A percentile compares a stretch with the other conserved stretches of the same genome.
Evolutionary conservation across 2,797 vertebrate genomes (phyloP).

Genomic region (Cercopithecus mitis): DNA sequence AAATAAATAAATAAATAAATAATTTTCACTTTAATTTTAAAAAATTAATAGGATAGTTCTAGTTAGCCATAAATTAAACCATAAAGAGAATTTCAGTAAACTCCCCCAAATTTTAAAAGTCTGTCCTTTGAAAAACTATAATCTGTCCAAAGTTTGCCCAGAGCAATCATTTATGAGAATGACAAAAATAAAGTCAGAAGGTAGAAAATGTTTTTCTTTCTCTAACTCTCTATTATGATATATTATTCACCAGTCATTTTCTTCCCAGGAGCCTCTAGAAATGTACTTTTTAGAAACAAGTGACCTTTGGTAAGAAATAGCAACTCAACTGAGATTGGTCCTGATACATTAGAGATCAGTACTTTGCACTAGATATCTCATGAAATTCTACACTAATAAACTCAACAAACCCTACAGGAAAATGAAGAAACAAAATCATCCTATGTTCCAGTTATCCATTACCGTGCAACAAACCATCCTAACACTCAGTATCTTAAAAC

Average conservation of each 20-base stretch:
- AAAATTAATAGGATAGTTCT: neutral
- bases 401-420: neutral
- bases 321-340: neutral
- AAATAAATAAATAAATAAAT: too few species aligned
- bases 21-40: neutral
- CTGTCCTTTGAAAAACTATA: neutral
- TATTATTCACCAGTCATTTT: neutral
- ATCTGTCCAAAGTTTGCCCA: neutral
- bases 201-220: neutral
- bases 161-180: neutral
- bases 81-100: neutral
- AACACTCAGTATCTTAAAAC: neutral
- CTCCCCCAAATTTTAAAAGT: neutral
- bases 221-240: neutral
- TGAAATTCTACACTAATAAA: neutral
- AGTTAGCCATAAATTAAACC: neutral
- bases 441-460: neutral
- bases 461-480: neutral
- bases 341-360: neutral
- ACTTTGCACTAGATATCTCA: conserved; percentile 18
- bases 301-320: neutral
- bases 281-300: neutral
- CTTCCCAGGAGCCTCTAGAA: neutral
- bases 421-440: neutral
- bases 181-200: neutral